These are phyloP conservation scores for Chromis chromis DNA, from an alignment of 2,797 vertebrate genomes.

Conservation along the genomic window DNA sequence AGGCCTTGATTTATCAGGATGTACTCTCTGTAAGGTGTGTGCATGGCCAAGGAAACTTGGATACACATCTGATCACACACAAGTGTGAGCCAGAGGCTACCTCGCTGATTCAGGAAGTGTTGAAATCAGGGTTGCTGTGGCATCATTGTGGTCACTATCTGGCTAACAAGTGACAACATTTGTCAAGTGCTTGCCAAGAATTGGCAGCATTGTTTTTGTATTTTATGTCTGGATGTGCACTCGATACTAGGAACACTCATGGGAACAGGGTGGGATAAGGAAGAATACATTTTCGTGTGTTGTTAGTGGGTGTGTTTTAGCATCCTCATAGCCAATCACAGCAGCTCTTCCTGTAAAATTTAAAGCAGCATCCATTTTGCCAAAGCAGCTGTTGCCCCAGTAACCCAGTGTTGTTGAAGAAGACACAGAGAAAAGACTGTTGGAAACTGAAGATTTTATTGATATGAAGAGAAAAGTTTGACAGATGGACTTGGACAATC, in stretches of 20 bases:
- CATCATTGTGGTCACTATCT: conserved; percentile 12
- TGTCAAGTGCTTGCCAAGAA: conserved; percentile 12
- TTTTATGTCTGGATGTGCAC: conserved; percentile 1
- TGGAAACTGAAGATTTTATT: not conserved
- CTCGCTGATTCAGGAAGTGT: conserved; percentile 35
- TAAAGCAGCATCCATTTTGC: not conserved
- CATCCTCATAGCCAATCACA: not conserved
- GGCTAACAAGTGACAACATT: conserved; percentile 15
- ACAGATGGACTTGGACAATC: not conserved
- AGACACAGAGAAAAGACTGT: not conserved
- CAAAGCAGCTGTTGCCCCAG: not conserved
- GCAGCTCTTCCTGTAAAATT: not conserved
- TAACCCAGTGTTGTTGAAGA: not conserved
- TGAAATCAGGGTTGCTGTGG: conserved; percentile 12
- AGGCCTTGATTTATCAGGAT: conserved; percentile 83
- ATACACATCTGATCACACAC: conserved; percentile 35
- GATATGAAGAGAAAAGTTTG: not conserved
- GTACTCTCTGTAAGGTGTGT: conserved; percentile 68
- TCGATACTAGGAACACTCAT: not conserved
- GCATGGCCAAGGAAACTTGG: conserved; percentile 33
- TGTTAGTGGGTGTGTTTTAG: conserved; percentile 7
- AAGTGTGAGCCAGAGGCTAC: conserved; percentile 32
- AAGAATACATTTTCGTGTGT: conserved; percentile 10
- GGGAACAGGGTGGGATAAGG: not conserved
- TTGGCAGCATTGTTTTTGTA: not conserved